Evolutionary conservation across 2,797 vertebrate species (phyloP).

Genomic region (Artibeus jamaicensis): DNA sequence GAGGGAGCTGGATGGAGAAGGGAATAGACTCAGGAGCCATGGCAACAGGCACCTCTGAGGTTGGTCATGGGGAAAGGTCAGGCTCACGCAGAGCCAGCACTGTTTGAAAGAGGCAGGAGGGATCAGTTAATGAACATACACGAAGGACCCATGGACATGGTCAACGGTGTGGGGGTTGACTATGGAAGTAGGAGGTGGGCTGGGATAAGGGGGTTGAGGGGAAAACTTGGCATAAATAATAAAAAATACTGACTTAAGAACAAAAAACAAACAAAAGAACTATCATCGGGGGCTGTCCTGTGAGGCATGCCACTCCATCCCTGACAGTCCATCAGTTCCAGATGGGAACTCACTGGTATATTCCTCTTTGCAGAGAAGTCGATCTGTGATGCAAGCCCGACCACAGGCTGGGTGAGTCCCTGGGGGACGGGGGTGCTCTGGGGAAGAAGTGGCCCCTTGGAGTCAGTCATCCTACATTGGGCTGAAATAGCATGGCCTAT

Average conservation of each 20-base stretch:
- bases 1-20: not conserved
- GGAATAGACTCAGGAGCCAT: not conserved
- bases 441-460: not conserved
- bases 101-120: not conserved
- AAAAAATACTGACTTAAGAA: not conserved
- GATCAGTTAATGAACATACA: not conserved
- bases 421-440: rapidly evolving
- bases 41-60: not conserved
- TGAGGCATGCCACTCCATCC: not conserved
- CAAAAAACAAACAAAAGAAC: not conserved
- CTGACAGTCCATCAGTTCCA: not conserved
- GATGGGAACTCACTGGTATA: not conserved
- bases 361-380: not conserved
- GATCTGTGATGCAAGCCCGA: not conserved
- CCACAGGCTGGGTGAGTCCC: not conserved
- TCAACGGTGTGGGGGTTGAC: not conserved
- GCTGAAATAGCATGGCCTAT: not conserved
- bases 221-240: not conserved
- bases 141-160: not conserved
- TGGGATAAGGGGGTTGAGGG: not conserved
- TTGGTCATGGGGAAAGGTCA: not conserved
- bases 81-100: not conserved
- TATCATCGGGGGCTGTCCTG: not conserved
- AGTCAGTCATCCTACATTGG: not conserved
- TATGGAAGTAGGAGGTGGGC: not conserved